Conservation (phyloP, 2,888 invertebrate species). For the Idaea biselata region DNA sequence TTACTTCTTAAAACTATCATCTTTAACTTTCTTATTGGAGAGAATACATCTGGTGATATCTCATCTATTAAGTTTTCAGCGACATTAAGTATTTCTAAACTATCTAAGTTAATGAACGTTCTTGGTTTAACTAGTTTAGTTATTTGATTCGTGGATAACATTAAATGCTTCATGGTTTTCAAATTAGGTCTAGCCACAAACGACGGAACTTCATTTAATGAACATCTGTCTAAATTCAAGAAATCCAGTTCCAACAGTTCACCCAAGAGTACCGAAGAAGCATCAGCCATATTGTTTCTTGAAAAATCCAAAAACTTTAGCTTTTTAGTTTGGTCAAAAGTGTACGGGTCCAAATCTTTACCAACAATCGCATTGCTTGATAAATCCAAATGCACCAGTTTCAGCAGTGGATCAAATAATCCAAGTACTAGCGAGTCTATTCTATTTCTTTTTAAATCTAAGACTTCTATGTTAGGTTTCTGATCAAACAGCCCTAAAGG, state of each 20-base stretch:
- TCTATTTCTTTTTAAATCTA: constrained; percentile 52
- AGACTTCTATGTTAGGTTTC: constrained; percentile 40
- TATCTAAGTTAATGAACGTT: constrained; percentile 44
- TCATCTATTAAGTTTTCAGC: constrained; percentile 49
- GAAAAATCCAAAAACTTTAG: constrained; percentile 52
- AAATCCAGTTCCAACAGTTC: constrained; percentile 39
- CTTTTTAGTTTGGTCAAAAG: constrained; percentile 40
- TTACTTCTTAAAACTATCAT: constrained; percentile 52
- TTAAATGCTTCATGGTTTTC: constrained; percentile 49
- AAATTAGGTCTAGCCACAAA: constrained; percentile 50
- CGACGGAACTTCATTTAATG: constrained; percentile 48
- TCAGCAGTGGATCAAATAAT: constrained; percentile 44
- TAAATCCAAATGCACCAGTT: constrained; percentile 47
- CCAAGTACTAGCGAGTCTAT: constrained; percentile 41
- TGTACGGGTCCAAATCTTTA: constrained; percentile 36
- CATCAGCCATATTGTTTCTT: constrained; percentile 48
- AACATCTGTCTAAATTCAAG: constrained; percentile 48
- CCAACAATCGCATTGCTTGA: constrained; percentile 49
- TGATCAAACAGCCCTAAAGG: constrained; percentile 53
- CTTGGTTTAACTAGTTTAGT: constrained; percentile 34
- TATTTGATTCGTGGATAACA: constrained; percentile 56
- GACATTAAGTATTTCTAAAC: constrained; percentile 54
- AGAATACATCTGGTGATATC: constrained; percentile 49
- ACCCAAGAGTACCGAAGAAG: constrained; percentile 41
- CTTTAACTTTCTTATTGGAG: constrained; percentile 49